Evolutionary conservation across 2,113 vertebrate genomes (phyloP).

Genomic region (Marmota flaviventris): DNA sequence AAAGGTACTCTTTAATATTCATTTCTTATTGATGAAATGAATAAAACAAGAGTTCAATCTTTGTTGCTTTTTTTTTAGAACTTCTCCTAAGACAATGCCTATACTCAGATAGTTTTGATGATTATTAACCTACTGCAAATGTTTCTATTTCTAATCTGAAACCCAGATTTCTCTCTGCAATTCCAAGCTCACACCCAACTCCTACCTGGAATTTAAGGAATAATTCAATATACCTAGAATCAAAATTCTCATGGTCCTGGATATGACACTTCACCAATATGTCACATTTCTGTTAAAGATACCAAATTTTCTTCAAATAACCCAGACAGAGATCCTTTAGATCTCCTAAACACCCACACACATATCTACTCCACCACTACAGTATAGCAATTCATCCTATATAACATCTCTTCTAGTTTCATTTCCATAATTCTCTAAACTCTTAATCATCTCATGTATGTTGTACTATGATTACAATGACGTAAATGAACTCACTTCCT

Average conservation of each 20-base stretch:
- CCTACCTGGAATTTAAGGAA: not conserved
- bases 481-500: conserved; percentile 26
- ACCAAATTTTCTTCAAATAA: conserved; percentile 14
- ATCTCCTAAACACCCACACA: not conserved
- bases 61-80: not conserved
- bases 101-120: conserved; percentile 27
- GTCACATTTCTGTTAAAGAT: not conserved
- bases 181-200: not conserved
- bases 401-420: not conserved
- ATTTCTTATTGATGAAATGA: conserved; percentile 51
- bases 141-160: conserved; percentile 14
- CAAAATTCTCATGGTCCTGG: not conserved
- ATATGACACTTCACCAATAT: not conserved
- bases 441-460: conserved; percentile 31
- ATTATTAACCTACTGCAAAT: not conserved
- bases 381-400: not conserved
- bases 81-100: not conserved
- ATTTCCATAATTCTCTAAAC: conserved; percentile 33
- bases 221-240: not conserved
- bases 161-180: not conserved
- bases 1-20: conserved; percentile 45
- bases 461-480: conserved; percentile 1
- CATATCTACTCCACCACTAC: not conserved
- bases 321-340: not conserved
- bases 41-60: conserved; percentile 38